These are phyloP conservation scores for Phaethon lepturus DNA, from an alignment of 2,113 vertebrate species.

Conservation along the genomic window DNA sequence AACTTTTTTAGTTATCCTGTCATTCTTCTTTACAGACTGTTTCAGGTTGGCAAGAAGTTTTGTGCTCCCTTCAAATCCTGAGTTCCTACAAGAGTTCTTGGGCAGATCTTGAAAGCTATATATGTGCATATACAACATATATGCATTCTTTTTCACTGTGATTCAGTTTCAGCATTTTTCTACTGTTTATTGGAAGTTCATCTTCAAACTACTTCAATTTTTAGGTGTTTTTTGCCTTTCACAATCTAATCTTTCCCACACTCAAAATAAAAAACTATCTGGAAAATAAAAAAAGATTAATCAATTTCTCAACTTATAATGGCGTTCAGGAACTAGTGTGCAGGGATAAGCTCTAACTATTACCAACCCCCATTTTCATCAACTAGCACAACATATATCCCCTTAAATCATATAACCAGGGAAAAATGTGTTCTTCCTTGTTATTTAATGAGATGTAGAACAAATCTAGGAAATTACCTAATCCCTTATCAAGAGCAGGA, in stretches of 20 bases:
- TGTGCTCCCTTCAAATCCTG: not conserved
- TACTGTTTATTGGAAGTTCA: not conserved
- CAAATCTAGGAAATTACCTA: not conserved
- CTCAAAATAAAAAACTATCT: not conserved
- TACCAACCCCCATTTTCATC: not conserved
- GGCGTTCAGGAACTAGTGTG: not conserved
- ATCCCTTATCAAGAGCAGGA: not conserved
- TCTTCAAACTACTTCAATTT: not conserved
- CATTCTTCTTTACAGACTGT: not conserved
- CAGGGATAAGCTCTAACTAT: not conserved
- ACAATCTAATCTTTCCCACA: not conserved
- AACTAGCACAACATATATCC: not conserved
- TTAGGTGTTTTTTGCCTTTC: not conserved
- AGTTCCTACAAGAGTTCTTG: not conserved
- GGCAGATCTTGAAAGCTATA: not conserved
- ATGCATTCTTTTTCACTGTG: not conserved
- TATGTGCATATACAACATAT: too few species aligned
- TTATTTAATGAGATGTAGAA: not conserved
- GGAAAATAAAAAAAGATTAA: not conserved
- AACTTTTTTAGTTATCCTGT: not conserved
- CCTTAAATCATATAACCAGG: not conserved
- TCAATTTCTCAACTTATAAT: not conserved
- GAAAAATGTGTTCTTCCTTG: not conserved
- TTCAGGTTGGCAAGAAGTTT: not conserved
- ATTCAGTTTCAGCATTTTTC: not conserved